phyloP scores from a whole-genome alignment of 1,140 invertebrate genomes.

The Caenorhabditis inopinata region DNA sequence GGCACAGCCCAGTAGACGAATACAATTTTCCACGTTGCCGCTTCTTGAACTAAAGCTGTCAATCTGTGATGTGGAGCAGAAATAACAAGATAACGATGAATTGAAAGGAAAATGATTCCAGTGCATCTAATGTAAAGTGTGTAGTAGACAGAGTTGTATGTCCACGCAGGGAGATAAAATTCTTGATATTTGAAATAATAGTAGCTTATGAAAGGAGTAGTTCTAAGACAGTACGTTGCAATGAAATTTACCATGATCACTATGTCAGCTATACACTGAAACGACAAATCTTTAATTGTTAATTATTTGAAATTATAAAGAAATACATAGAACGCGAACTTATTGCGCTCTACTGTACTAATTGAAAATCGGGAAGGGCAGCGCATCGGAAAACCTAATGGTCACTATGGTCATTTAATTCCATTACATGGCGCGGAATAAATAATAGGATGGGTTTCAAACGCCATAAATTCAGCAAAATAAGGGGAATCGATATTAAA shows the following conservation, averaged over 20 bases:
- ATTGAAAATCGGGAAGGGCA: too few relatives aligned
- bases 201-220: background rate
- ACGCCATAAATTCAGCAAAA: too few relatives aligned
- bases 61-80: background rate
- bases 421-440: too few relatives aligned
- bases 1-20: background rate
- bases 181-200: background rate
- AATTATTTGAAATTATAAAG: too few relatives aligned
- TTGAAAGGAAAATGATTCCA: background rate
- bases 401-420: too few relatives aligned
- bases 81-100: background rate
- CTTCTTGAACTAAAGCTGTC: background rate
- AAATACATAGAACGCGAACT: too few relatives aligned
- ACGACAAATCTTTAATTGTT: too few relatives aligned
- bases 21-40: background rate
- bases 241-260: background rate
- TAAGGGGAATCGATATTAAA: too few relatives aligned
- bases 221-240: background rate
- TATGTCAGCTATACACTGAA: conserved; percentile 1
- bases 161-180: background rate
- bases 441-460: too few relatives aligned
- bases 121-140: background rate
- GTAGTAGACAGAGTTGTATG: background rate
- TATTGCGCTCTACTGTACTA: too few relatives aligned
- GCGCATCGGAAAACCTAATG: too few relatives aligned